Evolutionary conservation across 2,113 vertebrate genomes (phyloP).

Genomic region (Carollia perspicillata): DNA sequence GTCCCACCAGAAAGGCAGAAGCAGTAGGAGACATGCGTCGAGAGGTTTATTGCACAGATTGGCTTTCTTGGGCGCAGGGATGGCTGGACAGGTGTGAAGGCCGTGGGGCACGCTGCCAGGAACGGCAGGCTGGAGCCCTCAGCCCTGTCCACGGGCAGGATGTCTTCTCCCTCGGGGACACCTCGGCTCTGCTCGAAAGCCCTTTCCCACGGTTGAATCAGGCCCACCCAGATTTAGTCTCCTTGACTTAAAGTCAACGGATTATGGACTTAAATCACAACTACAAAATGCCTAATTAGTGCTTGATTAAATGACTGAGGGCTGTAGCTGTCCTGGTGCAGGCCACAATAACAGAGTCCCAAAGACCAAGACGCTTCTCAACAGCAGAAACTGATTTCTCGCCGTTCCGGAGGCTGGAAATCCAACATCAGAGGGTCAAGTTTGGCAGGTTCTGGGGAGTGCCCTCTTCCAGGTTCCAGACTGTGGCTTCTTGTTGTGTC

Average conservation of each 20-base stretch:
- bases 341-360: not conserved
- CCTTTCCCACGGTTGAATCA: not conserved
- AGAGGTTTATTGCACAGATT: not conserved
- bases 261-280: too few relatives aligned
- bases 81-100: not conserved
- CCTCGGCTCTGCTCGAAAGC: not conserved
- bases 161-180: not conserved
- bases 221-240: not conserved
- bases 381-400: not conserved
- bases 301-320: not conserved
- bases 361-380: too few relatives aligned
- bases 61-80: not conserved
- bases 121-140: too few relatives aligned
- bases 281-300: not conserved
- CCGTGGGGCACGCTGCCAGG: not conserved
- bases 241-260: not conserved
- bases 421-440: not conserved
- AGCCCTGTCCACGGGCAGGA: not conserved
- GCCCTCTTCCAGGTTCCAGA: not conserved
- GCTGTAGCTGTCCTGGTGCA: not conserved
- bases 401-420: not conserved
- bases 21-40: accelerated
- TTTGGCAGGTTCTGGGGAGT: accelerated
- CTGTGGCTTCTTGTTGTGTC: not conserved
- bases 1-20: not conserved